Evolutionary conservation across 2,113 vertebrate genomes (phyloP).

Genomic region (Catharus minimus): DNA sequence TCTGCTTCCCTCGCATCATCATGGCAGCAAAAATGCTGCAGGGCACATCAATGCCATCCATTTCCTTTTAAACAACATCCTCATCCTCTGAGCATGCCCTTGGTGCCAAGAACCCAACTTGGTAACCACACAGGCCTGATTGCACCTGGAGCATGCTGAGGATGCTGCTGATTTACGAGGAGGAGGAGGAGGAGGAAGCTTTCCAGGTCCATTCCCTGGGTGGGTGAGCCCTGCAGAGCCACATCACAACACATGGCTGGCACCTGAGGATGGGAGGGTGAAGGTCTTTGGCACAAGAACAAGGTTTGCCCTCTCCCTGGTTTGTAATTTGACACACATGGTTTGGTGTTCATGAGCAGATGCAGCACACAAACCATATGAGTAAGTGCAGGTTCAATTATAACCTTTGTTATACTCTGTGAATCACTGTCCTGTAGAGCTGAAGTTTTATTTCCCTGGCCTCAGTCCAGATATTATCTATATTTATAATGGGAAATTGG

Average conservation of each 20-base stretch:
- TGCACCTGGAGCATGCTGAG: not conserved
- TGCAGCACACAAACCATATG: not conserved
- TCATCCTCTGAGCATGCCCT: not conserved
- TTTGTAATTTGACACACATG: not conserved
- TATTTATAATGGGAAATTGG: not conserved
- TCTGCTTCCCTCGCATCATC: not conserved
- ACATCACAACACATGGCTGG: fast-evolving
- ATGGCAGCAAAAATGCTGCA: not conserved
- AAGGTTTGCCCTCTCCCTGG: not conserved
- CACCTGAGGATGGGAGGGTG: not conserved
- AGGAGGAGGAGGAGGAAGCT: not conserved
- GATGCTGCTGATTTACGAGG: not conserved
- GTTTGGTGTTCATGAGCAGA: not conserved
- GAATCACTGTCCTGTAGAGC: not conserved
- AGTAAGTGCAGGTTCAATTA: not conserved
- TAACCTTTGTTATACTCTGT: not conserved
- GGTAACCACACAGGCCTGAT: not conserved
- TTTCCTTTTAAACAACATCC: not conserved
- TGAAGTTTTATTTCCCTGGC: not conserved
- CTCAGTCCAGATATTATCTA: not conserved
- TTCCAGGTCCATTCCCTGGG: not conserved
- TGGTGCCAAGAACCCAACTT: not conserved
- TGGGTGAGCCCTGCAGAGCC: not conserved
- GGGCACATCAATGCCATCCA: not conserved
- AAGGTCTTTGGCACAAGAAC: not conserved